Evolutionary conservation across 35 echinoderm and acorn worm genomes (phyloP), one percentile per base, ranked within the genome.

Genomic region (Heliocidaris tuberculata): DNA sequence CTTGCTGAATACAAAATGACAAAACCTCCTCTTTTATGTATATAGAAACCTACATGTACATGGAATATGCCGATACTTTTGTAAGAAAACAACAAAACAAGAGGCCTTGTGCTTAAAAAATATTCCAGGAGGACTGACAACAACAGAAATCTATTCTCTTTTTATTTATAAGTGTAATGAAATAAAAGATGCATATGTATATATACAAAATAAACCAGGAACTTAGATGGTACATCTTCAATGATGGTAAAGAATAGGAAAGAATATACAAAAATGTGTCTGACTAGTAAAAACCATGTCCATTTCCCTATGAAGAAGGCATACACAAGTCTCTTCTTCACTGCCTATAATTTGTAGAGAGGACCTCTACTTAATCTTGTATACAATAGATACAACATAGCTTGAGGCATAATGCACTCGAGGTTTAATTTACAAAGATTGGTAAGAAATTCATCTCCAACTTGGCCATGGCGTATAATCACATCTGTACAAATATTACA

Each of bases 401-500:
- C 15, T 56, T 27, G 61, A 71, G 61, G 61, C 61, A 27, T 24
- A 65, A 65, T 24, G 16, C 61, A 27, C 61, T 27, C 61, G 0
- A 71, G 2, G 61, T 71, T 17, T 71, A 71, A 78, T 78, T 78
- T 78, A 78, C 65, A 78, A 78, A 78, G 15, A n/a, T 78, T n/a
- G 27, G 21, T 78, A 56, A 56, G 52, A 56, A 56, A 10, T 56
- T 56, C 52, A n/a, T 78, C 21, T 78, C 21, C 27, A n/a, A 78
- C 65, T 78, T 78, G 65, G 65, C 65, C 65, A 78, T 78, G 65
- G 27, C 17, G 6, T 71, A 21, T 27, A 78, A 78, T 78, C 21
- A n/a, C 65, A 78, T 78, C 27, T 78, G 65, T 78, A 78, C 65
- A 78, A 78, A 78, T 78, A 27, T 78, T 78, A 78, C 65, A 78